Evolutionary conservation across 2,888 invertebrate genomes (phyloP).

Genomic region (Brachynemurus nebulosus): DNA sequence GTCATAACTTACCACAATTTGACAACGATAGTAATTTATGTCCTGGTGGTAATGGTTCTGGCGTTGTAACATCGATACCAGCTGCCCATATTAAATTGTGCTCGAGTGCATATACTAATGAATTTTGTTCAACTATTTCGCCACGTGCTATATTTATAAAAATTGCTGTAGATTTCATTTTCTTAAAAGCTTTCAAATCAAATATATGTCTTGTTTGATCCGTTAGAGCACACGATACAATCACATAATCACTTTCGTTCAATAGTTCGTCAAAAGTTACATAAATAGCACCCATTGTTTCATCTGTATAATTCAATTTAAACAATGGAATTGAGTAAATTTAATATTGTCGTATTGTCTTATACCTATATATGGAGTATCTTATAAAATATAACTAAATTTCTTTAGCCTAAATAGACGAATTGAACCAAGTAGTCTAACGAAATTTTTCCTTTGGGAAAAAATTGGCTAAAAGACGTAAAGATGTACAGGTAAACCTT

Average conservation of each 20-base stretch:
- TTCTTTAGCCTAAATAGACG: no score
- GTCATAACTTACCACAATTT: conserved; percentile 52
- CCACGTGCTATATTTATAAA: conserved; percentile 57
- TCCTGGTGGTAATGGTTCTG: conserved; percentile 66
- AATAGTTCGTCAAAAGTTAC: conserved; percentile 48
- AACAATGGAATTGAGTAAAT: no score
- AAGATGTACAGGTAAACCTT: no score
- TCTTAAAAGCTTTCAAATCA: conserved; percentile 40
- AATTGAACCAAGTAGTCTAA: no score
- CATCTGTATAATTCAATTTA: no score
- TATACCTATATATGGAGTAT: no score
- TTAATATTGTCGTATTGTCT: no score
- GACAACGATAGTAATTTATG: conserved; percentile 55
- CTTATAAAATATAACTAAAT: no score
- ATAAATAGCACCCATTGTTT: conserved; percentile 39
- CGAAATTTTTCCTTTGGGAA: no score
- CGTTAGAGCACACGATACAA: conserved; percentile 48
- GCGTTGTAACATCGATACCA: conserved; percentile 72
- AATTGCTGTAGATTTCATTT: conserved; percentile 55
- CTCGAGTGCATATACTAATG: conserved; percentile 56
- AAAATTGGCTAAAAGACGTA: no score
- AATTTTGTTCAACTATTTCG: conserved; percentile 60
- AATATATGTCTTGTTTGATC: conserved; percentile 49
- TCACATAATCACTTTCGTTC: conserved; percentile 50
- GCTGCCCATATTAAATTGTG: conserved; percentile 60